A percentile compares a stretch with the other conserved stretches of the same genome.
phyloP scores from a whole-genome alignment of 2,113 vertebrate species.

The Anoura caudifer region DNA sequence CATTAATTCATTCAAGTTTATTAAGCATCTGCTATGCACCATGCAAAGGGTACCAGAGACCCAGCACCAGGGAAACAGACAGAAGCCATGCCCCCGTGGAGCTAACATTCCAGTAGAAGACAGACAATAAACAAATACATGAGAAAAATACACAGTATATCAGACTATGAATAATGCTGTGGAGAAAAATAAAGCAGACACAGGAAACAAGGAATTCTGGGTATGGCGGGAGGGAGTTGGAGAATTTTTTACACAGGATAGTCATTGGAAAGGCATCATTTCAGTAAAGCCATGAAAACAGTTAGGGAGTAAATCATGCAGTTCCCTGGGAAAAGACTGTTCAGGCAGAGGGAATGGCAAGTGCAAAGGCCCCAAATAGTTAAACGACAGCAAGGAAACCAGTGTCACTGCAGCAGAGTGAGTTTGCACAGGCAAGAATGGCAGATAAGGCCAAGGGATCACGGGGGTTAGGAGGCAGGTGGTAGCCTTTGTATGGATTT shows the following conservation, averaged over 20 bases:
- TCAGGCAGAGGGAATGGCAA: not conserved
- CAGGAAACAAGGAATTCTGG: not conserved
- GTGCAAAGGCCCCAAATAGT: not conserved
- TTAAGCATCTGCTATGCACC: not conserved
- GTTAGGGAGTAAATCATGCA: not conserved
- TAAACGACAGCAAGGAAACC: not conserved
- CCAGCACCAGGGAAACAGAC: not conserved
- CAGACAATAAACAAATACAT: not conserved
- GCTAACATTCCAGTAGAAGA: not conserved
- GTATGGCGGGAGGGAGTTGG: not conserved
- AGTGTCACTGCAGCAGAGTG: not conserved
- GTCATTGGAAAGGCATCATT: not conserved
- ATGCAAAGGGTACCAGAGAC: not conserved
- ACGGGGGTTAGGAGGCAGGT: not conserved
- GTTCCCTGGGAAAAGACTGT: not conserved
- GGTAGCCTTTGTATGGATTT: not conserved
- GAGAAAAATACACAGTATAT: not conserved
- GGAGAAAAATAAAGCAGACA: not conserved
- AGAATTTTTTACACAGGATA: not conserved
- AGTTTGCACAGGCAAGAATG: accelerated
- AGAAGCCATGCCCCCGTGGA: not conserved
- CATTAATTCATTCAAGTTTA: not conserved
- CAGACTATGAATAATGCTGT: not conserved
- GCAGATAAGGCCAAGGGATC: not conserved
- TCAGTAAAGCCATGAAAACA: not conserved